Evolutionary conservation across 2,888 invertebrate species (phyloP), one percentile per base, ranked within the genome.

Genomic region (Apoda limacodes): DNA sequence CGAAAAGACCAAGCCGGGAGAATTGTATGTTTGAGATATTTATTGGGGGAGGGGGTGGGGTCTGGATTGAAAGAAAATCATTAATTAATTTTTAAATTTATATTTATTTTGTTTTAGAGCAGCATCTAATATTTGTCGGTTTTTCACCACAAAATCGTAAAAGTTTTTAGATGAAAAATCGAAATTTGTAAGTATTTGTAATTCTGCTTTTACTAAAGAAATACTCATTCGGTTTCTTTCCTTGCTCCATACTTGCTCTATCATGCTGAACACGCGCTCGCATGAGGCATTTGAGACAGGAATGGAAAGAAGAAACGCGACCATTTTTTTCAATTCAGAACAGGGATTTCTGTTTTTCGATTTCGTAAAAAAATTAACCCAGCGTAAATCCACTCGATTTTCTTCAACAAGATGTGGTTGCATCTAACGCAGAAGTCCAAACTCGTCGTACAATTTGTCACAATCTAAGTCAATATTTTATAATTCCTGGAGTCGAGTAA

Each of bases 391-490:
- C 2, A 36, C 36, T 35, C 28, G 30, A 20, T 17, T 17, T n/a
- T n/a, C n/a, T n/a, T n/a, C n/a, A n/a, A n/a, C n/a, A n/a, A n/a
- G n/a, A n/a, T n/a, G n/a, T n/a, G n/a, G n/a, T n/a, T n/a, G n/a
- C n/a, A n/a, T n/a, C n/a, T n/a, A n/a, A n/a, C n/a, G n/a, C n/a
- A n/a, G n/a, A n/a, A n/a, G n/a, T n/a, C n/a, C n/a, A n/a, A n/a
- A n/a, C n/a, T n/a, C n/a, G n/a, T n/a, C n/a, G n/a, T n/a, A n/a
- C n/a, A n/a, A n/a, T n/a, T n/a, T n/a, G n/a, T n/a, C n/a, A n/a
- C n/a, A n/a, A n/a, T 36, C 38, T 36, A 38, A 30, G 36, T 36
- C 34, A 34, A 36, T 25, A 36, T 38, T 36, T 28, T 28, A 27
- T 11, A 24, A 32, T 26, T 26, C 19, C 14, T 31, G 32, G 28